Percentiles rank a stretch among this genome's conserved stretches.
These are phyloP conservation scores for Polymixis flavicincta DNA, from an alignment of 2,888 invertebrate genomes.

Conservation along the genomic window DNA sequence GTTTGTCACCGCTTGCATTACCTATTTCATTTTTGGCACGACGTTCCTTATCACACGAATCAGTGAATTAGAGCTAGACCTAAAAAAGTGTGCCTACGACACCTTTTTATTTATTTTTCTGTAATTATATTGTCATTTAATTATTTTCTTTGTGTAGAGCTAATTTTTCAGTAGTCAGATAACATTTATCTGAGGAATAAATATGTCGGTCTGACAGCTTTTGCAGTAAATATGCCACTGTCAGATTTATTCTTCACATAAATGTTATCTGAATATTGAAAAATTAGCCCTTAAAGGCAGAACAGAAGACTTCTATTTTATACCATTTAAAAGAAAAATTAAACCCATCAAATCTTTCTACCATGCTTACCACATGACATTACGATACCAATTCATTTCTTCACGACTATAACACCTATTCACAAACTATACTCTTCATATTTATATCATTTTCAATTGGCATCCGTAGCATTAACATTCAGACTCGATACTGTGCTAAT, in stretches of 20 bases:
- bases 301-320: neutral
- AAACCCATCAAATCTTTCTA: neutral
- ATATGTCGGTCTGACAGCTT: no score
- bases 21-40: no score
- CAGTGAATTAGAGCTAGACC: no score
- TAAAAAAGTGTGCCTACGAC: no score
- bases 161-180: no score
- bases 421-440: constrained; percentile 24
- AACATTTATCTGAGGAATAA: no score
- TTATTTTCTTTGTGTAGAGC: neutral
- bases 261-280: no score
- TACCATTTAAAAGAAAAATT: neutral
- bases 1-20: rapidly evolving
- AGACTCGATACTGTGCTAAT: constrained; percentile 60
- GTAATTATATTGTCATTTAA: neutral
- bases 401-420: constrained; percentile 34
- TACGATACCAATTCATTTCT: constrained; percentile 30
- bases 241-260: no score
- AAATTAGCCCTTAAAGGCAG: no score
- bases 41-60: no score
- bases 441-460: constrained; percentile 68
- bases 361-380: neutral
- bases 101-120: neutral
- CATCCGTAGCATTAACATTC: constrained; percentile 63
- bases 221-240: no score